A percentile compares a stretch with the other conserved stretches of the same genome.
phyloP scores from a whole-genome alignment of 2,888 invertebrate genomes.

The Dioctria linearis region DNA sequence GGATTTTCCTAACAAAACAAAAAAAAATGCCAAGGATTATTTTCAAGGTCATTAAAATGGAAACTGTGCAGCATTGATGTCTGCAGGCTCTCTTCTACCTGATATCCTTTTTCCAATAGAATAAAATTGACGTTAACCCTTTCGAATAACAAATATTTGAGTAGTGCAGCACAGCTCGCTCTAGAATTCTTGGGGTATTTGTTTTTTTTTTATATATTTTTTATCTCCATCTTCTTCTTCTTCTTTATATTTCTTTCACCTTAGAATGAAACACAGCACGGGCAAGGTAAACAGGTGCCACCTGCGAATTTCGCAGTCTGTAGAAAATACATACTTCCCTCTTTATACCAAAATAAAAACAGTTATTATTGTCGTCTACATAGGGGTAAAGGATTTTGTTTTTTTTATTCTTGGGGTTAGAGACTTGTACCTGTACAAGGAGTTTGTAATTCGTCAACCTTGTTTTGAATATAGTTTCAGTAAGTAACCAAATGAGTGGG shows the following conservation, averaged over 20 bases:
- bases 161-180: not conserved
- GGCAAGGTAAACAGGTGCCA: too few relatives aligned
- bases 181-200: too few relatives aligned
- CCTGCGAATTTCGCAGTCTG: conserved; percentile 14
- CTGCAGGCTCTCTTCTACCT: conserved; percentile 4
- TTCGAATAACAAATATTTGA: not conserved
- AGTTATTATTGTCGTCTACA: conserved; percentile 10
- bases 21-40: too few relatives aligned
- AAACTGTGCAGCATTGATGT: not conserved
- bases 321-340: not conserved
- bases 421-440: conserved; percentile 22
- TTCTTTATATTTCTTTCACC: too few relatives aligned
- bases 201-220: too few relatives aligned
- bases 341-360: not conserved
- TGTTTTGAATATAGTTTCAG: conserved; percentile 8
- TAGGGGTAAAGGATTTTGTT: not conserved
- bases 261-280: too few relatives aligned
- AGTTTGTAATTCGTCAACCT: conserved; percentile 39
- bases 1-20: too few relatives aligned
- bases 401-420: not conserved
- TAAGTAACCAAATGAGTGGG: conserved; percentile 20
- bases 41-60: conserved; percentile 28
- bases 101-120: conserved; percentile 7
- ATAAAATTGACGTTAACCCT: too few relatives aligned
- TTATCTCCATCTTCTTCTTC: too few relatives aligned